Evolutionary conservation across 2,888 invertebrate species (phyloP).

Genomic region (Eristalinus sepulchralis): DNA sequence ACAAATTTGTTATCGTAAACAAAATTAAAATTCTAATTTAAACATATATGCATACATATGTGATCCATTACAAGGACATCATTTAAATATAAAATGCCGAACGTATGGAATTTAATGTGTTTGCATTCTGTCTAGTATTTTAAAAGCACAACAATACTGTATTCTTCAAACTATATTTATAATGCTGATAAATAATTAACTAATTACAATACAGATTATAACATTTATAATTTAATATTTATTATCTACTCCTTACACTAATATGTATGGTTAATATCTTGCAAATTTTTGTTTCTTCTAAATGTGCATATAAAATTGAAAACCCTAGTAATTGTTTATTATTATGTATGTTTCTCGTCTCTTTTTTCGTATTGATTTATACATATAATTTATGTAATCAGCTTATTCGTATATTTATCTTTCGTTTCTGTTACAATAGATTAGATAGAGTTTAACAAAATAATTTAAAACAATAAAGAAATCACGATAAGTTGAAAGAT

Average conservation of each 20-base stretch:
- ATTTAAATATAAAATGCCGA: conserved; percentile 56
- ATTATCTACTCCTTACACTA: conserved; percentile 48
- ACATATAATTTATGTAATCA: conserved; percentile 20
- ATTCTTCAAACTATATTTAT: conserved; percentile 36
- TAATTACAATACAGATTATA: conserved; percentile 58
- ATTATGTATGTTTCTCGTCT: conserved; percentile 2
- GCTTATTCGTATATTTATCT: conserved; percentile 11
- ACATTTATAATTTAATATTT: conserved; percentile 55
- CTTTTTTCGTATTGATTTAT: conserved; percentile 26
- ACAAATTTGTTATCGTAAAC: conserved; percentile 17
- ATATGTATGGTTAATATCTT: conserved; percentile 58
- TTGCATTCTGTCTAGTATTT: conserved; percentile 14
- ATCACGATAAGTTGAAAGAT: background rate
- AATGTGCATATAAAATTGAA: conserved; percentile 71
- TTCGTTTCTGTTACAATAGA: conserved; percentile 21
- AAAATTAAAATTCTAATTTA: conserved; percentile 35
- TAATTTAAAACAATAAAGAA: background rate
- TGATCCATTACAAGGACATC: conserved; percentile 29
- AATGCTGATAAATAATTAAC: conserved; percentile 35
- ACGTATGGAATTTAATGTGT: conserved; percentile 3
- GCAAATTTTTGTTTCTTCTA: conserved; percentile 64
- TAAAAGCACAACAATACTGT: conserved; percentile 54
- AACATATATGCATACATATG: conserved; percentile 5
- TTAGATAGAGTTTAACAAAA: conserved; percentile 6
- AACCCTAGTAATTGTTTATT: conserved; percentile 57